phyloP scores from a whole-genome alignment of 2,797 vertebrate species.

The Gadopsis bispinosus region DNA sequence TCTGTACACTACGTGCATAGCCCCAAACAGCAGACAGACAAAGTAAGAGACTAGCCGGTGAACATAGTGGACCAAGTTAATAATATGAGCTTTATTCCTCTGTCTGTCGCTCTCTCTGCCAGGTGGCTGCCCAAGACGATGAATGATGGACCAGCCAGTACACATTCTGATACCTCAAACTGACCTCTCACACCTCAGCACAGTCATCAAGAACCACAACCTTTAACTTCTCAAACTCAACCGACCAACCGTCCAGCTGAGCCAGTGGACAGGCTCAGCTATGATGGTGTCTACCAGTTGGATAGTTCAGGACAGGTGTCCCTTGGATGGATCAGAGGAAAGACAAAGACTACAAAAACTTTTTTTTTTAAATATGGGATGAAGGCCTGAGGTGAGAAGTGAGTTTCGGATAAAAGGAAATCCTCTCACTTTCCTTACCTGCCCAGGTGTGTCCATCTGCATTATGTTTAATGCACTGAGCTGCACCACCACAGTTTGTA shows the following conservation, averaged over 20 bases:
- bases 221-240: conserved; percentile 1
- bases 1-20: too few relatives aligned
- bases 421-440: neutral
- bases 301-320: conserved; percentile 20
- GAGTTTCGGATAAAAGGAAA: neutral
- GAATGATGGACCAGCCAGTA: conserved; percentile 90
- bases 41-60: too few relatives aligned
- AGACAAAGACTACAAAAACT: too few relatives aligned
- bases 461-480: neutral
- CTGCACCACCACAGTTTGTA: neutral
- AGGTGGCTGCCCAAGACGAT: conserved; percentile 91
- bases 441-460: neutral
- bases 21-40: too few relatives aligned
- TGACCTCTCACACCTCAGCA: conserved; percentile 73
- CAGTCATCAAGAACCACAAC: neutral
- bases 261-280: neutral
- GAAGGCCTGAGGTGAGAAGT: neutral
- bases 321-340: conserved; percentile 8
- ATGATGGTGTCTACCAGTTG: neutral
- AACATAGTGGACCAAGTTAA: neutral
- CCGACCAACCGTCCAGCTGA: conserved; percentile 30
- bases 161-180: conserved; percentile 93
- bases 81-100: conserved; percentile 7
- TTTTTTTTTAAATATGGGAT: neutral
- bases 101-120: conserved; percentile 33